Evolutionary conservation across 2,113 vertebrate genomes (phyloP).

Genomic region (Carassius auratus): DNA sequence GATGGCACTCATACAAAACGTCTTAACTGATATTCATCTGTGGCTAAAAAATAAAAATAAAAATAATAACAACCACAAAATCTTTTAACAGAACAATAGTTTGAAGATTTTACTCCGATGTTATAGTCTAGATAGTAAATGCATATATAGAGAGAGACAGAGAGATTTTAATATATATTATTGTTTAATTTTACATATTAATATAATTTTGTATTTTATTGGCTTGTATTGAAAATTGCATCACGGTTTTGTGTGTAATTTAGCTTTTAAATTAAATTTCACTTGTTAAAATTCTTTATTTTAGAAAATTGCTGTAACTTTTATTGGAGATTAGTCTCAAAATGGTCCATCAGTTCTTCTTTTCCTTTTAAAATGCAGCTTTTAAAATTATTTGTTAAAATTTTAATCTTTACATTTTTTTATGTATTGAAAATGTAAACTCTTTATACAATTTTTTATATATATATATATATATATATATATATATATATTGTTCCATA

Average conservation of each 20-base stretch:
- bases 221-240: neutral
- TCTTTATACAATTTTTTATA: neutral
- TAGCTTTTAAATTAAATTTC: neutral
- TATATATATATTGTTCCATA: neutral
- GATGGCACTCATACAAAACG: slow-evolving; percentile 4
- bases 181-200: too few relatives aligned
- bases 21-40: neutral
- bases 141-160: too few relatives aligned
- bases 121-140: too few relatives aligned
- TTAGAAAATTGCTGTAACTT: neutral
- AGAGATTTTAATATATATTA: too few relatives aligned
- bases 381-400: too few relatives aligned
- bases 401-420: too few relatives aligned
- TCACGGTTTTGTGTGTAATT: neutral
- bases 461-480: too few relatives aligned
- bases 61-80: neutral
- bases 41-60: neutral
- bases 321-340: too few relatives aligned
- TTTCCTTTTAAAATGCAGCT: too few relatives aligned
- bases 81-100: neutral
- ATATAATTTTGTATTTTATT: neutral
- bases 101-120: neutral
- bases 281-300: neutral
- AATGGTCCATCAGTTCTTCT: too few relatives aligned
- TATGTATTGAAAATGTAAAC: too few relatives aligned